Evolutionary conservation across 2,888 invertebrate genomes (phyloP).

Genomic region (Myathropa florea): DNA sequence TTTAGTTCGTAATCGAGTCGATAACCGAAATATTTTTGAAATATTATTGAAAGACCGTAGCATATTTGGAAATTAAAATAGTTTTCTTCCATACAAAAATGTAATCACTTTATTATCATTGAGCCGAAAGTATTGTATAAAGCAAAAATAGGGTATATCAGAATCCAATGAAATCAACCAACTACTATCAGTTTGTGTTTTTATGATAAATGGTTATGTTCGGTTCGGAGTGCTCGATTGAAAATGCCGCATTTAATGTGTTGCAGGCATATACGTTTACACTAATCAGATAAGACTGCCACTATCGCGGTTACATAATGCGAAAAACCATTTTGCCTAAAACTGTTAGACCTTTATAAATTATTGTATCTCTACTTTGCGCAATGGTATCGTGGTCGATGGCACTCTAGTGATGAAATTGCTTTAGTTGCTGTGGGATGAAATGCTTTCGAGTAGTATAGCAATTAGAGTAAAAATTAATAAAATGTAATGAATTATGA

Average conservation of each 20-base stretch:
- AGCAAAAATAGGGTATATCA: not conserved
- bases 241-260: conserved; percentile 35
- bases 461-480: conserved; percentile 22
- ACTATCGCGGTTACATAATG: conserved; percentile 15
- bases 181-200: not conserved
- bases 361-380: not conserved
- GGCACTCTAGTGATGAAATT: conserved; percentile 2
- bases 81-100: too few species aligned
- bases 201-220: conserved; percentile 33
- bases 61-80: too few species aligned
- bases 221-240: not conserved
- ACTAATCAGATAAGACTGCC: conserved; percentile 52
- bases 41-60: too few species aligned
- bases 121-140: too few species aligned
- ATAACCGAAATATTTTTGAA: too few species aligned
- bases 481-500: conserved; percentile 16
- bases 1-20: too few species aligned
- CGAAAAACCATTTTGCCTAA: conserved; percentile 16
- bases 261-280: conserved; percentile 6
- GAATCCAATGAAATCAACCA: not conserved
- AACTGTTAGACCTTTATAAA: not conserved
- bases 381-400: conserved; percentile 25
- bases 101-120: too few species aligned
- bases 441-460: not conserved
- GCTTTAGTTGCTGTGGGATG: conserved; percentile 21